These are phyloP conservation scores for Pedetes capensis DNA, from an alignment of 2,113 vertebrate species.

Conservation along the genomic window DNA sequence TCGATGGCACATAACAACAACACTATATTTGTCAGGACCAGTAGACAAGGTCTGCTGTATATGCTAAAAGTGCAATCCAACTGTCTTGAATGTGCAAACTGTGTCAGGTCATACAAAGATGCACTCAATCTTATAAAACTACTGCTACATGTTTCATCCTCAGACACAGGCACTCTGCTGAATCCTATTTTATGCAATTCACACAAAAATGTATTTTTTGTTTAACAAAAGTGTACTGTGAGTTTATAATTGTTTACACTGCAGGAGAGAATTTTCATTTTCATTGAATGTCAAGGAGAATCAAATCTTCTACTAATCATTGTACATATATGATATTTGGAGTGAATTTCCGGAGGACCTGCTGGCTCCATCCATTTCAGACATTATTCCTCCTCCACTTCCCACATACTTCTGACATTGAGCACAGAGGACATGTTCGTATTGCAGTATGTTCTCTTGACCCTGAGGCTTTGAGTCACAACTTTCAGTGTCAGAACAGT, in stretches of 20 bases:
- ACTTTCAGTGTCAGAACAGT: background rate
- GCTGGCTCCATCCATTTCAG: background rate
- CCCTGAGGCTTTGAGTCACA: background rate
- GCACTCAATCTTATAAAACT: background rate
- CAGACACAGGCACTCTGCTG: background rate
- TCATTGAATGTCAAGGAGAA: background rate
- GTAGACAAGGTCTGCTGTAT: background rate
- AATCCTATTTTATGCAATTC: background rate
- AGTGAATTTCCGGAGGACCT: background rate
- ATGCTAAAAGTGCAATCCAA: background rate
- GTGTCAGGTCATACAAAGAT: background rate
- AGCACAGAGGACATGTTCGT: background rate
- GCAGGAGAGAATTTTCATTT: background rate
- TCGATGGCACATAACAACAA: too few relatives aligned
- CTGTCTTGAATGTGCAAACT: background rate
- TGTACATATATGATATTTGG: background rate
- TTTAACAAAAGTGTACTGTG: too few relatives aligned
- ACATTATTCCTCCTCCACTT: background rate
- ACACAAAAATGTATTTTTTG: background rate
- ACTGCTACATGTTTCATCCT: background rate
- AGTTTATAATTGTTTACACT: background rate
- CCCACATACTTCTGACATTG: background rate
- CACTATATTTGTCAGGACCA: background rate
- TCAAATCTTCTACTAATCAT: background rate
- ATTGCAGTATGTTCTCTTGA: background rate